Percentiles rank a stretch among this genome's conserved stretches.
phyloP scores from a whole-genome alignment of 2,113 vertebrate genomes.

The Promerops cafer region DNA sequence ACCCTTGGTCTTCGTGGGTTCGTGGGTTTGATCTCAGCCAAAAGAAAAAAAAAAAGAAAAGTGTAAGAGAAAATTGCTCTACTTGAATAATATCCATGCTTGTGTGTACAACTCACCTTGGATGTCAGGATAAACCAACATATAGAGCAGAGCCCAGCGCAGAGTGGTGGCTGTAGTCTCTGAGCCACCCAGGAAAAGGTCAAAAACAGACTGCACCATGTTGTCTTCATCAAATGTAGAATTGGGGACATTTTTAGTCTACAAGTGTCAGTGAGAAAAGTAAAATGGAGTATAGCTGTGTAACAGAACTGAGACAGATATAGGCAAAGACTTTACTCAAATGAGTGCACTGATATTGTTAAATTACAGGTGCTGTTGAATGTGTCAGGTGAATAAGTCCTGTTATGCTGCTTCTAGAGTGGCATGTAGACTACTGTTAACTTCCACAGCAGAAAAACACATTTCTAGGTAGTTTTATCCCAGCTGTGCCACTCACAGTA shows the following conservation, averaged over 20 bases:
- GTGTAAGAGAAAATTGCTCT: background rate
- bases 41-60: too few species aligned
- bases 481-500: background rate
- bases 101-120: constrained; percentile 17
- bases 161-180: constrained; percentile 65
- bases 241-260: constrained; percentile 15
- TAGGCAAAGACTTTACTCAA: background rate
- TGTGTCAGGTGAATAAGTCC: background rate
- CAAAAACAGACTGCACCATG: constrained; percentile 48
- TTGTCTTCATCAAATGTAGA: constrained; percentile 67
- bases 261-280: background rate
- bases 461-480: background rate
- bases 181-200: constrained; percentile 68
- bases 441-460: background rate
- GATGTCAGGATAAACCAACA: constrained; percentile 57
- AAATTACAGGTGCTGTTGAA: background rate
- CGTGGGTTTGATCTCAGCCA: background rate
- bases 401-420: background rate
- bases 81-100: background rate
- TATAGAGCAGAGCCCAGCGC: constrained; percentile 66
- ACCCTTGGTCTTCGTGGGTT: too few species aligned
- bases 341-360: background rate
- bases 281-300: background rate
- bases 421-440: background rate
- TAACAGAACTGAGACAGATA: background rate